Percentiles rank a stretch among this genome's conserved stretches.
phyloP scores from a whole-genome alignment of 2,888 invertebrate genomes.

The Pseudeuparius sepicola region DNA sequence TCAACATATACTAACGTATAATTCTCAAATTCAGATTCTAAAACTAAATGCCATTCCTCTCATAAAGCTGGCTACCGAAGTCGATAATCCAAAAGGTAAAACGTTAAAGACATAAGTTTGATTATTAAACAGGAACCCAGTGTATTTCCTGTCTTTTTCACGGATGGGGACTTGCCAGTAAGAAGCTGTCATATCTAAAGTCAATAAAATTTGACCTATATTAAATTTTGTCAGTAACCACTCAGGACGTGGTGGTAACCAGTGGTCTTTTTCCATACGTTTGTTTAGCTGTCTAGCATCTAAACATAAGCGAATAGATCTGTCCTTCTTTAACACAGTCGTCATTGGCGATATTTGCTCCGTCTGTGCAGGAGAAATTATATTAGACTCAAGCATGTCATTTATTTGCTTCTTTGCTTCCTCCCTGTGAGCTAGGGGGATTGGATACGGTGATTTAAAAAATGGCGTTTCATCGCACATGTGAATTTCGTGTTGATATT shows the following conservation, averaged over 20 bases:
- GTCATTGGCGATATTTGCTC: slow-evolving; percentile 25
- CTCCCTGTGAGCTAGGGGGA: background rate
- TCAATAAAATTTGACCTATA: background rate
- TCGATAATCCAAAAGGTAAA: no score
- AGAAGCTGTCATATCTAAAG: slow-evolving; percentile 5
- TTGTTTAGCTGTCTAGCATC: slow-evolving; percentile 27
- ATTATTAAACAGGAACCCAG: slow-evolving; percentile 13
- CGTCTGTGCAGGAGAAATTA: slow-evolving; percentile 21
- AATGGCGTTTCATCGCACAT: background rate
- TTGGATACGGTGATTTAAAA: no score
- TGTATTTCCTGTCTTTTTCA: slow-evolving; percentile 3
- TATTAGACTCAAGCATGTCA: slow-evolving; percentile 4
- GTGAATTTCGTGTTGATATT: background rate
- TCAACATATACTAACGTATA: no score
- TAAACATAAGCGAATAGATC: slow-evolving; percentile 24
- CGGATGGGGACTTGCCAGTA: slow-evolving; percentile 16
- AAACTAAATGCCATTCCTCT: background rate
- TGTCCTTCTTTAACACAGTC: slow-evolving; percentile 24
- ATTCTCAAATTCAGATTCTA: no score
- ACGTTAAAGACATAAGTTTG: slow-evolving; percentile 16
- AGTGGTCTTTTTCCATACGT: slow-evolving; percentile 24
- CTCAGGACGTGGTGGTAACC: slow-evolving; percentile 15
- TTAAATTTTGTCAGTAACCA: slow-evolving; percentile 8
- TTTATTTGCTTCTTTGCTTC: background rate
- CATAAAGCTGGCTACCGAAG: slow-evolving; percentile 7